These are phyloP conservation scores for Sapajus apella DNA, from an alignment of 2,113 vertebrate species.

Conservation along the genomic window DNA sequence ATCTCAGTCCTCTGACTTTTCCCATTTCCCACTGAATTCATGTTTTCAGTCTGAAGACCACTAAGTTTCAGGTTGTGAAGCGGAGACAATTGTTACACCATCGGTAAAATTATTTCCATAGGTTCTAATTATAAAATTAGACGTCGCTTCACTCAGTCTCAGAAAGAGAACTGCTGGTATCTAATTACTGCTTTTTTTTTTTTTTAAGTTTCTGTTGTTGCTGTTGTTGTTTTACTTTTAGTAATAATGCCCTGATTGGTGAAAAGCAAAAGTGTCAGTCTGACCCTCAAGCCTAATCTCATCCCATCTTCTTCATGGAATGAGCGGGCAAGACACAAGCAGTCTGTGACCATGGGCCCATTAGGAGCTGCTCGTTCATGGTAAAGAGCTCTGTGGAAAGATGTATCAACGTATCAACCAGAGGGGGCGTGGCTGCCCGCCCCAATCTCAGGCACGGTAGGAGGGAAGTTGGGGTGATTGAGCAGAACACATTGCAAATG, in stretches of 20 bases:
- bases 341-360: background rate
- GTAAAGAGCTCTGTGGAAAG: background rate
- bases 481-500: background rate
- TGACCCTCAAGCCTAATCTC: background rate
- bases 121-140: background rate
- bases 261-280: background rate
- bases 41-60: background rate
- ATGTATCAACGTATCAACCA: background rate
- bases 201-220: background rate
- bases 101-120: background rate
- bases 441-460: background rate
- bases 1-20: background rate
- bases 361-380: background rate
- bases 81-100: background rate
- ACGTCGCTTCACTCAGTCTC: background rate
- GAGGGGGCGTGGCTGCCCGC: rapidly evolving
- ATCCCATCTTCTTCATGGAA: background rate
- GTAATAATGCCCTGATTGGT: background rate
- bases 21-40: background rate
- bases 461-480: background rate
- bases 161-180: background rate
- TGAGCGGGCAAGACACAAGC: background rate
- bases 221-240: background rate
- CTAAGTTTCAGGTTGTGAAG: background rate
- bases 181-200: background rate